Base-by-base conservation (phyloP, 2,888 invertebrate genomes). In the Andrena flavipes region DNA sequence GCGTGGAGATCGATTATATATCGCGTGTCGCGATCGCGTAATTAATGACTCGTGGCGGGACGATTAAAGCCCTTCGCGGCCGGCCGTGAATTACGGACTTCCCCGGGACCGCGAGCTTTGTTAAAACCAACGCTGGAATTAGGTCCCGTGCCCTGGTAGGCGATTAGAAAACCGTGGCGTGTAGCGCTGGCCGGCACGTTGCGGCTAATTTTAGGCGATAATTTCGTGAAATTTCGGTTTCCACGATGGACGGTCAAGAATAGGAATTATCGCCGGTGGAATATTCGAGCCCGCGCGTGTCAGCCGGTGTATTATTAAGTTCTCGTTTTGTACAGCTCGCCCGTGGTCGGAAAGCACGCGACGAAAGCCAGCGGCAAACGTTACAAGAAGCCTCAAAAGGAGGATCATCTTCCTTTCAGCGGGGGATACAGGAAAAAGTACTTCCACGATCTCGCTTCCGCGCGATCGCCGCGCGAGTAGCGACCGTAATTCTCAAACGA, bases 1-100 rank as follows among this genome's bases (percentile, higher is more conserved):
- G 62, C 75, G 79, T 71, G 77, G 81, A 83, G 82, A 88, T 88
- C 87, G 88, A 88, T 87, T 88, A 83, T 86, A 88, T 82, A 88
- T 79, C 82, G 79, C 68, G 75, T 76, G 82, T 79, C 86, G 87
- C 82, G 87, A 87, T 87, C 88, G 80, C 72, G 84, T 87, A 88
- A 87, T 87, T 87, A 87, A 87, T 87, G 87, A 88, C 88, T 81
- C 86, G 76, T 77, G 76, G 69, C 82, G 79, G 65, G 60, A 77
- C 87, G 87, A 85, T 87, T 85, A 87, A 87, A 87, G 77, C 84
- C 65, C 59, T 4, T 16, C 80, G 70, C 64, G 71, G 49, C n/a
- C 59, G 62, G 6, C 35, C 80, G 69, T 72, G 84, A 86, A 87
- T 82, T 84, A 79, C 84, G 74, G 69, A 84, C 71, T 79, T 81